These are phyloP conservation scores for Brachyhypopomus occidentalis DNA, from an alignment of 2,113 vertebrate species.

Conservation along the genomic window DNA sequence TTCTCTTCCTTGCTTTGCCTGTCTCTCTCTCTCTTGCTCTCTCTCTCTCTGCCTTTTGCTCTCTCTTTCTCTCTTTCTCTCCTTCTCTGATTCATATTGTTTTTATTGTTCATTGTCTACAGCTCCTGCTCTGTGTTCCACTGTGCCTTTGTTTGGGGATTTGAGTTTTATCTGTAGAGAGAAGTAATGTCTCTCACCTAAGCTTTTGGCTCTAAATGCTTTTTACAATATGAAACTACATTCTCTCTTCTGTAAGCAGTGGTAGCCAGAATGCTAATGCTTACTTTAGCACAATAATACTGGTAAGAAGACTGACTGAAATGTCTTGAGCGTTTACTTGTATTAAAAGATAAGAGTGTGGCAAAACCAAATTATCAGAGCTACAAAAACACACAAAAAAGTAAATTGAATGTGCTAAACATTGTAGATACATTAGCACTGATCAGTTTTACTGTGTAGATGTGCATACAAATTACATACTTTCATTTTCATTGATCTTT, in stretches of 20 bases:
- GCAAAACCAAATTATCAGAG: too few species aligned
- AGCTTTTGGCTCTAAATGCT: neutral
- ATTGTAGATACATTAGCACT: too few species aligned
- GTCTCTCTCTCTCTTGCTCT: neutral
- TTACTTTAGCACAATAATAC: neutral
- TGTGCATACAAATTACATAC: too few species aligned
- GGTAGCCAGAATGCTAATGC: neutral
- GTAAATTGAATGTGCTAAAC: too few species aligned
- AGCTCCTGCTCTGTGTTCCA: neutral
- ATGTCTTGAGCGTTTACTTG: too few species aligned
- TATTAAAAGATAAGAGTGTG: too few species aligned
- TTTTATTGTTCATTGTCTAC: neutral
- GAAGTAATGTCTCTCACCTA: neutral
- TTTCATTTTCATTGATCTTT: too few species aligned
- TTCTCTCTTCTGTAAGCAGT: neutral
- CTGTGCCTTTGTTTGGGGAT: neutral
- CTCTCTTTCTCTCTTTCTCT: neutral
- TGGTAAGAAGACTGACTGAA: too few species aligned
- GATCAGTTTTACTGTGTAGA: too few species aligned
- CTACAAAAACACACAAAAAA: too few species aligned
- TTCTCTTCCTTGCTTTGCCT: too few species aligned
- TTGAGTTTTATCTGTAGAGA: slow-evolving; percentile 13
- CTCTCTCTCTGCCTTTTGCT: neutral
- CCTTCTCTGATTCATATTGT: neutral
- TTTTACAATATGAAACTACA: neutral